Percentiles rank a stretch among this genome's conserved stretches.
Evolutionary conservation across 2,113 vertebrate species (phyloP).

Genomic region (Thunnus thynnus): DNA sequence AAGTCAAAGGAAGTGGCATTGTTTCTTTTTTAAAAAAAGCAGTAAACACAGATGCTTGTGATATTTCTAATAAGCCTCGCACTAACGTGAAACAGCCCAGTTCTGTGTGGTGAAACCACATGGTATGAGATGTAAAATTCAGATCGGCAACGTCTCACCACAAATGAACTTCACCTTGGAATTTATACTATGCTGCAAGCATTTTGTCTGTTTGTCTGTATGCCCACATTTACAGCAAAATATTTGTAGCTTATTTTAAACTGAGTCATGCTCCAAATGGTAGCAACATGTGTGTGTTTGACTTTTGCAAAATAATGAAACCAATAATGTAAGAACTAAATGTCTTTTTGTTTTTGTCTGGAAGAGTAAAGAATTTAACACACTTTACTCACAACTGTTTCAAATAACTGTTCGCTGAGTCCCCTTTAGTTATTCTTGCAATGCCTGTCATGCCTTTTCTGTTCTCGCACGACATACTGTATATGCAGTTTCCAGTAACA

Average conservation of each 20-base stretch:
- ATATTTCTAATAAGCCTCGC: slow-evolving; percentile 43
- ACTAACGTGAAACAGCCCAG: slow-evolving; percentile 21
- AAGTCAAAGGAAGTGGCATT: slow-evolving; percentile 22
- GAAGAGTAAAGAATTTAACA: too few relatives aligned
- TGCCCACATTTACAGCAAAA: slow-evolving; percentile 15
- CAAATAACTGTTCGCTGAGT: too few relatives aligned
- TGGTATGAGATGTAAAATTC: slow-evolving; percentile 26
- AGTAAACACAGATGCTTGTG: slow-evolving; percentile 38
- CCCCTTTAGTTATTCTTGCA: too few relatives aligned
- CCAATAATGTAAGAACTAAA: too few relatives aligned
- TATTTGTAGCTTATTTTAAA: background rate
- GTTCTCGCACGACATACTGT: too few relatives aligned
- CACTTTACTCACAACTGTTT: too few relatives aligned
- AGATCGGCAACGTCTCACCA: slow-evolving; percentile 16
- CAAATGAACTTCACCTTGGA: slow-evolving; percentile 32
- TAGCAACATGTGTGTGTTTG: background rate
- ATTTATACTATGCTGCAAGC: background rate
- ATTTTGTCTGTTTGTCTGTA: slow-evolving; percentile 13
- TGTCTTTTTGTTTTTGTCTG: too few relatives aligned
- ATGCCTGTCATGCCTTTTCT: too few relatives aligned
- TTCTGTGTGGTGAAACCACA: slow-evolving; percentile 11
- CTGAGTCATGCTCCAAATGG: background rate
- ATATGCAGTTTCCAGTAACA: too few relatives aligned
- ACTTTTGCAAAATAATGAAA: background rate
- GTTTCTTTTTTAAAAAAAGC: slow-evolving; percentile 14